Evolutionary conservation across 2,797 vertebrate genomes (phyloP).

Genomic region (Gallirallus australis): DNA sequence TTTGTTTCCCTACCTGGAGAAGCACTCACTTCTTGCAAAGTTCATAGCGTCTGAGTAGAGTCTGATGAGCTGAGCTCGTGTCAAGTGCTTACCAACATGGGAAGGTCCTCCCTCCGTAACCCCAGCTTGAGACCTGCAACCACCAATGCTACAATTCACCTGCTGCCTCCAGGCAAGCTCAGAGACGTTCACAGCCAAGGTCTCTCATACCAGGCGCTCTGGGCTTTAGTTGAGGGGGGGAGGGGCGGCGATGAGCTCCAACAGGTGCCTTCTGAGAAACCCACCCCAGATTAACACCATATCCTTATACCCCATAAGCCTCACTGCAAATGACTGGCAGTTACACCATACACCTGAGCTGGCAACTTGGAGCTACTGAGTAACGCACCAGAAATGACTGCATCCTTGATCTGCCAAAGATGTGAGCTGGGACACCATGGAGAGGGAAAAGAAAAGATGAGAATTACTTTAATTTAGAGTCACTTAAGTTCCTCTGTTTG

Average conservation of each 20-base stretch:
- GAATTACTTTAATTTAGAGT: background rate
- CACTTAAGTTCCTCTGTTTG: background rate
- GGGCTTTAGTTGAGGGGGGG: background rate
- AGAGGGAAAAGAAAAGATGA: background rate
- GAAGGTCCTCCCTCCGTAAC: background rate
- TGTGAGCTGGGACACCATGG: background rate
- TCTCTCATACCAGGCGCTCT: background rate
- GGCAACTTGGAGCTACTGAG: background rate
- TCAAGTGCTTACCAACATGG: background rate
- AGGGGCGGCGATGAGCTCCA: background rate
- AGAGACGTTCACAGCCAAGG: background rate
- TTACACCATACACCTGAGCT: background rate
- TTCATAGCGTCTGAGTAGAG: accelerated
- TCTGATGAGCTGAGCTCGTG: background rate
- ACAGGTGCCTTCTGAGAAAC: background rate
- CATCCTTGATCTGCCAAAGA: background rate
- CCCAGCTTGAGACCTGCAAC: background rate
- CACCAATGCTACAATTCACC: background rate
- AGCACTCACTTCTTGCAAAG: background rate
- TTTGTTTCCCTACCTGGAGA: background rate
- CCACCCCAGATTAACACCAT: background rate
- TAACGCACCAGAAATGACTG: background rate
- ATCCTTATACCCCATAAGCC: background rate
- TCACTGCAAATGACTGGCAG: background rate
- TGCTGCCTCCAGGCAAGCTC: background rate